phyloP scores from a whole-genome alignment of 2,113 vertebrate genomes.

The Myiozetetes cayanensis region DNA sequence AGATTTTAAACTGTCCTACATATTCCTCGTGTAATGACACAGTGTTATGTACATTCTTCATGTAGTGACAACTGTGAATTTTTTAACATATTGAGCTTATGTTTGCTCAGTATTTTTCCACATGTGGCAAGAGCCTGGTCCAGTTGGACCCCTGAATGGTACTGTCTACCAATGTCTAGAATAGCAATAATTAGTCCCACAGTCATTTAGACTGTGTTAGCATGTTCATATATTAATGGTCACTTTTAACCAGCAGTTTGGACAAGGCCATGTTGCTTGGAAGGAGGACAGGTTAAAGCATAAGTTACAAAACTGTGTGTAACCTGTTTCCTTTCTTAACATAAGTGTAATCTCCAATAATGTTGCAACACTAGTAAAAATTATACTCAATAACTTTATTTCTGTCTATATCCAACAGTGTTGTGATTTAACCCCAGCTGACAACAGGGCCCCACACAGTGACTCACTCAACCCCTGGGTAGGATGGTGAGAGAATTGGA shows the following conservation, averaged over 20 bases:
- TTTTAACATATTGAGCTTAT: background rate
- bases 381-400: background rate
- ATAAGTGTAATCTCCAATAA: background rate
- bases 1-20: background rate
- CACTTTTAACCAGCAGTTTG: background rate
- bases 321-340: background rate
- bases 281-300: background rate
- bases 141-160: background rate
- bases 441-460: background rate
- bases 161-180: background rate
- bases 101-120: background rate
- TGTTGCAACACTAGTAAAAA: background rate
- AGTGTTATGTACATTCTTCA: background rate
- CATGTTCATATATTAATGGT: background rate
- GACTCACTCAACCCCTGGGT: rapidly evolving
- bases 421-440: background rate
- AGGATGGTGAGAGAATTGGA: background rate
- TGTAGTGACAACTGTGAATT: background rate
- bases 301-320: background rate
- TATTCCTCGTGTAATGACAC: background rate
- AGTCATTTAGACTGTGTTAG: background rate
- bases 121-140: background rate
- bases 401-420: background rate
- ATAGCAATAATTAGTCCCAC: background rate
- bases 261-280: rapidly evolving